Conservation (phyloP, 2,888 invertebrate species). For the Nephrotoma appendiculata region DNA sequence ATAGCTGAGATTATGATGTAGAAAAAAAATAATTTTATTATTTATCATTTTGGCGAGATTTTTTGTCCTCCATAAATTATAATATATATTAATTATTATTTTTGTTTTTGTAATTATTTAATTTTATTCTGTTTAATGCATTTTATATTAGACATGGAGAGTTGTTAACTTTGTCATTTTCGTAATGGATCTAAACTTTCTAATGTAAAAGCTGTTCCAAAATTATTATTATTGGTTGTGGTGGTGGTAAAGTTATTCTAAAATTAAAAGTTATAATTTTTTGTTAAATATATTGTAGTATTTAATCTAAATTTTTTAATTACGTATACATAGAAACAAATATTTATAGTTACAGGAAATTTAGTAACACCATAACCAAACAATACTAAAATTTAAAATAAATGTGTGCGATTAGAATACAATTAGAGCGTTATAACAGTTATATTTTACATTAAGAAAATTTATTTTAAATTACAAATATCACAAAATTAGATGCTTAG, state of each 20-base stretch:
- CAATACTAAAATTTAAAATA: background rate
- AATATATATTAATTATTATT: background rate
- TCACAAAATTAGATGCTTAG: background rate
- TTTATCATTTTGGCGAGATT: background rate
- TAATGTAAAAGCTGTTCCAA: slow-evolving; percentile 63
- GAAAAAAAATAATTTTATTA: background rate
- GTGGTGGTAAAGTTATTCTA: slow-evolving; percentile 72
- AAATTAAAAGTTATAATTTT: slow-evolving; percentile 22
- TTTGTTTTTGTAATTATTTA: background rate
- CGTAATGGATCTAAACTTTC: slow-evolving; percentile 87
- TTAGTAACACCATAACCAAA: background rate
- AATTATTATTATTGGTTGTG: slow-evolving; percentile 42
- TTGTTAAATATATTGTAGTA: slow-evolving; percentile 11
- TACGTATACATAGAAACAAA: slow-evolving; percentile 1
- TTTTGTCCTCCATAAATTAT: background rate
- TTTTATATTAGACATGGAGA: background rate
- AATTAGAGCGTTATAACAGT: background rate
- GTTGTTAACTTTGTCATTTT: slow-evolving; percentile 34
- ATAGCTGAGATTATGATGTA: background rate
- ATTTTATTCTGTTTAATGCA: background rate
- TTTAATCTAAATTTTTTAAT: slow-evolving; percentile 8
- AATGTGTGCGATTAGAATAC: background rate
- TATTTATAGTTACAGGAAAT: slow-evolving; percentile 1
- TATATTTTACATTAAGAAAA: background rate
- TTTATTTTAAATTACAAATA: background rate